Conservation (phyloP, 2,113 vertebrate genomes). For the Synchiropus splendidus region DNA sequence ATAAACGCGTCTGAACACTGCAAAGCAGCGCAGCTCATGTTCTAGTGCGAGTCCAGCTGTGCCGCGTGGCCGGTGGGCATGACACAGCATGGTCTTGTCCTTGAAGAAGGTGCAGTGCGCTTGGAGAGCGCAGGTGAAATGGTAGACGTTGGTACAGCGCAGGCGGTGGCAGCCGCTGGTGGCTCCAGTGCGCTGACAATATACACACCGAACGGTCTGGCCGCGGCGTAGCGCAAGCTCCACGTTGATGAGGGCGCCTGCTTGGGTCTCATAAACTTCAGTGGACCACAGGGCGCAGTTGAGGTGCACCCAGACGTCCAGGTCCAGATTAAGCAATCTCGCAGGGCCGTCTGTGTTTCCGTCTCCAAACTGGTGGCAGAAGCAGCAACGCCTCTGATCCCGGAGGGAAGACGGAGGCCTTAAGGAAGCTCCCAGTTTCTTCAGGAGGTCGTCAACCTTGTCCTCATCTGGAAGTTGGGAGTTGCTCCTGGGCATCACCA, state of each 20-base stretch:
- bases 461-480: slow-evolving; percentile 82
- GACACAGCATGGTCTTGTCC: slow-evolving; percentile 98
- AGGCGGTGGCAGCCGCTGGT: slow-evolving; percentile 92
- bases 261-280: slow-evolving; percentile 96
- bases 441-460: slow-evolving; percentile 83
- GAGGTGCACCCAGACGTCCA: slow-evolving; percentile 94
- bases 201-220: slow-evolving; percentile 84
- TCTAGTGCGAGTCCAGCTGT: slow-evolving; percentile 67
- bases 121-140: slow-evolving; percentile 94
- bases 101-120: slow-evolving; percentile 98
- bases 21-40: slow-evolving; percentile 89
- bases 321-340: slow-evolving; percentile 88
- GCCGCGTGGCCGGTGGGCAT: slow-evolving; percentile 88
- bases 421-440: slow-evolving; percentile 80
- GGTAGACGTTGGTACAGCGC: slow-evolving; percentile 94
- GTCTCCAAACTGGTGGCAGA: slow-evolving; percentile 93
- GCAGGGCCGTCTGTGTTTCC: slow-evolving; percentile 89
- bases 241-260: slow-evolving; percentile 96
- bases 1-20: slow-evolving; percentile 89
- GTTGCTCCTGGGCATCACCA: slow-evolving; percentile 75
- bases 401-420: slow-evolving; percentile 74
- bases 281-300: slow-evolving; percentile 98
- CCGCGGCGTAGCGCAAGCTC: slow-evolving; percentile 85
- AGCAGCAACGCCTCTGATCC: slow-evolving; percentile 88
- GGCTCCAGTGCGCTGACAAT: slow-evolving; percentile 88